Evolutionary conservation across 1,140 invertebrate species (phyloP).

Genomic region (Tribolium castaneum): DNA sequence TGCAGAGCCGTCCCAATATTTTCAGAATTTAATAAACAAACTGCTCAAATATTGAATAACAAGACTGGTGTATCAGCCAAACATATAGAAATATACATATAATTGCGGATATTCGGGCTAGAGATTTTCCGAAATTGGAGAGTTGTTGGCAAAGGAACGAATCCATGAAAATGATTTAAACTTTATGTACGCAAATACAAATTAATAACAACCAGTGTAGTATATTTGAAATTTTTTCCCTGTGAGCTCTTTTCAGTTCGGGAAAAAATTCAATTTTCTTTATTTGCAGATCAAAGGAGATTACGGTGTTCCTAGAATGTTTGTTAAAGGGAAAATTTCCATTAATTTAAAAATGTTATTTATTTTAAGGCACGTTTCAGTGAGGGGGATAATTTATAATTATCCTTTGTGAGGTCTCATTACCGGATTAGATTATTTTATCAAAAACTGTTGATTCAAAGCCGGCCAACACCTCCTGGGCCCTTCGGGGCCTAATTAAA

Average conservation of each 20-base stretch:
- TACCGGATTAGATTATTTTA: background rate
- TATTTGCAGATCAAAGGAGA: conserved; percentile 31
- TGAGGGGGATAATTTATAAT: background rate
- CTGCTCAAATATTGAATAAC: too few relatives aligned
- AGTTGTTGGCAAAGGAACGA: background rate
- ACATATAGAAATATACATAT: background rate
- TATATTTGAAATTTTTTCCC: conserved; percentile 29
- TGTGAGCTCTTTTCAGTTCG: background rate
- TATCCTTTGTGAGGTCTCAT: conserved; percentile 1
- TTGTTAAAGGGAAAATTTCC: conserved; percentile 12
- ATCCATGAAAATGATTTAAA: background rate
- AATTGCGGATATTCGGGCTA: background rate
- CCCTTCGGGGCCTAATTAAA: background rate
- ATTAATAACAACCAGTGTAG: conserved; percentile 28
- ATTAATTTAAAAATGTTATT: conserved; percentile 29
- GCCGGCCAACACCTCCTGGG: background rate
- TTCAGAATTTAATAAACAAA: background rate
- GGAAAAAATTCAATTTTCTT: conserved; percentile 36
- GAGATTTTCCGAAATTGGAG: conserved; percentile 17
- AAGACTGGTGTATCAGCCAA: background rate
- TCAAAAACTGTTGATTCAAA: background rate
- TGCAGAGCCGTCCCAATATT: background rate
- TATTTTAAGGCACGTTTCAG: conserved; percentile 11
- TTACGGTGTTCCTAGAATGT: conserved; percentile 25
- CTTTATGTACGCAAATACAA: conserved; percentile 16